A percentile compares a stretch with the other conserved stretches of the same genome.
Conservation (phyloP, 2,888 invertebrate species). For the Caenorhabditis wallacei region DNA sequence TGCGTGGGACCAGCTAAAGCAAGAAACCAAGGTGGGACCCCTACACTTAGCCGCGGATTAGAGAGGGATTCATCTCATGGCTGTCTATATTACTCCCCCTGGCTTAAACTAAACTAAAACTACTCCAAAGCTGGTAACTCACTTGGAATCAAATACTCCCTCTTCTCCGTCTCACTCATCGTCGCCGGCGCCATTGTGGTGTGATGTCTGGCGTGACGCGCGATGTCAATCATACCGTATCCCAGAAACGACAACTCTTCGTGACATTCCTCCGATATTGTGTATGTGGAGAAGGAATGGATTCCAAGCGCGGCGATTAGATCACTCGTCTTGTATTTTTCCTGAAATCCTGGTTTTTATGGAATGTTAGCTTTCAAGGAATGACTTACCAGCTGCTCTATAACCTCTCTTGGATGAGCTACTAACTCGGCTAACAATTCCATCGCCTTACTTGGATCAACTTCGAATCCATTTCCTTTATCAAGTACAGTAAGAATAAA, state of each 20-base stretch:
- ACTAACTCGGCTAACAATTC: constrained; percentile 49
- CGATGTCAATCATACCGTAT: constrained; percentile 59
- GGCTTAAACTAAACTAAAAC: too few relatives aligned
- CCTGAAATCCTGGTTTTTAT: constrained; percentile 13
- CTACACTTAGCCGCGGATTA: too few relatives aligned
- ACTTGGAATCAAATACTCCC: constrained; percentile 60
- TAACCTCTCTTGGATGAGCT: constrained; percentile 52
- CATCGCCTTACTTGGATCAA: constrained; percentile 42
- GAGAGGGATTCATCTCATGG: too few relatives aligned
- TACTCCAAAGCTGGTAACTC: too few relatives aligned
- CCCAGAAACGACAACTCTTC: constrained; percentile 59
- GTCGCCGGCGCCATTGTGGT: constrained; percentile 11
- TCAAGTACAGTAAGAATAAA: neutral
- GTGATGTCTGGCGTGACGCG: constrained; percentile 11
- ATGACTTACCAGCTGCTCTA: constrained; percentile 53
- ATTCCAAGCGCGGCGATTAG: constrained; percentile 50
- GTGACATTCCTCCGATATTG: constrained; percentile 46
- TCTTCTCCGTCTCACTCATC: constrained; percentile 54
- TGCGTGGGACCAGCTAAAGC: too few relatives aligned
- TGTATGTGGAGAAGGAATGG: constrained; percentile 32
- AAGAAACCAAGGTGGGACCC: too few relatives aligned
- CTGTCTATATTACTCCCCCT: too few relatives aligned
- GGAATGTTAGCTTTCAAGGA: neutral
- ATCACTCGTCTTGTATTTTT: constrained; percentile 54
- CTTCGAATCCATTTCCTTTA: constrained; percentile 1